Evolutionary conservation across 2,113 vertebrate genomes (phyloP).

Genomic region (Scophthalmus maximus): DNA sequence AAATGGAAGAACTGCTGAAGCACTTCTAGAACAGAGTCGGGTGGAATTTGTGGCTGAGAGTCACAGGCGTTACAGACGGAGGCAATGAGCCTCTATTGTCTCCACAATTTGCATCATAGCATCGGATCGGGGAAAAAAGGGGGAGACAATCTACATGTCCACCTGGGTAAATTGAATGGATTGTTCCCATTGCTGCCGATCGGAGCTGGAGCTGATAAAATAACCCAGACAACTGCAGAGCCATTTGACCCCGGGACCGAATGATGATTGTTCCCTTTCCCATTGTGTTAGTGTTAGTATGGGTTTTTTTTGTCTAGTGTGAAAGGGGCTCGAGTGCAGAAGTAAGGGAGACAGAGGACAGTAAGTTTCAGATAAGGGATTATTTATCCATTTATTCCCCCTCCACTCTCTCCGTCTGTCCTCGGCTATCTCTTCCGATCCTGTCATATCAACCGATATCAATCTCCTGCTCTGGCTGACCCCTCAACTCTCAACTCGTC

Average conservation of each 20-base stretch:
- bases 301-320: background rate
- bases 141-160: background rate
- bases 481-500: slow-evolving; percentile 23
- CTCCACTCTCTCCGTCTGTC: slow-evolving; percentile 46
- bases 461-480: slow-evolving; percentile 50
- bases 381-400: slow-evolving; percentile 72
- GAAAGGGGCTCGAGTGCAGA: background rate
- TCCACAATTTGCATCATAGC: background rate
- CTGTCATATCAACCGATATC: slow-evolving; percentile 61
- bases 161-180: background rate
- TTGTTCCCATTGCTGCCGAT: background rate
- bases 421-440: slow-evolving; percentile 57
- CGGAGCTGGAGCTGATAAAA: background rate
- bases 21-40: background rate
- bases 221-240: background rate
- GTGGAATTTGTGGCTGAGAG: background rate
- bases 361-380: slow-evolving; percentile 48
- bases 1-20: too few relatives aligned
- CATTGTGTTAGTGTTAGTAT: background rate
- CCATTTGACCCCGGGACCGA: background rate
- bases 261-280: background rate
- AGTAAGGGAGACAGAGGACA: background rate
- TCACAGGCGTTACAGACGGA: background rate
- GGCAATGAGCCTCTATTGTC: background rate
- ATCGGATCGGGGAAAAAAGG: slow-evolving; percentile 5